Evolutionary conservation across 30 jellyfish, hydroid and myxozoan genomes (phyloP).

Genomic region (Hydractinia echinata): DNA sequence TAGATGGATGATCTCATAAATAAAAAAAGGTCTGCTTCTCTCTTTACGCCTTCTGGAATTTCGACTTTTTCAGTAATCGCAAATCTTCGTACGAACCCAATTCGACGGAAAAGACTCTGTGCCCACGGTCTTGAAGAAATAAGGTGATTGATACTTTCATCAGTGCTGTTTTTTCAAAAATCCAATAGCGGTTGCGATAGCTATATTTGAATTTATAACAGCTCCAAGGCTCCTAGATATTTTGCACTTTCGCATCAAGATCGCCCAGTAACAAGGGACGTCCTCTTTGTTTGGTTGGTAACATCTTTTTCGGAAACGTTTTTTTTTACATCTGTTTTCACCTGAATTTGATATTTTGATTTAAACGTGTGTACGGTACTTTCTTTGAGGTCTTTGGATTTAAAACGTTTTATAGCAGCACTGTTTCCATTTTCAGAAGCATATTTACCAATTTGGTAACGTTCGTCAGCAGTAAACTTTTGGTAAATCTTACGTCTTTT

Average conservation of each 20-base stretch:
- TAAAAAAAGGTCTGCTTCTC: too few species aligned
- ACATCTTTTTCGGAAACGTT: background rate
- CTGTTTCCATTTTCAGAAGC: constrained; percentile 13
- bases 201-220: background rate
- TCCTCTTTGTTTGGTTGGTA: background rate
- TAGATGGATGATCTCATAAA: background rate
- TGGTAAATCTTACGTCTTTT: background rate
- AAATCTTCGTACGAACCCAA: too few species aligned
- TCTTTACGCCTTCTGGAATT: background rate
- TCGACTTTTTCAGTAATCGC: background rate
- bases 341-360: too few species aligned
- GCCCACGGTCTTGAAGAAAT: constrained; percentile 13
- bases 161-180: constrained; percentile 13
- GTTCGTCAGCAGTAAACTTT: constrained; percentile 16
- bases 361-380: too few species aligned
- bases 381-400: background rate
- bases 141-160: constrained; percentile 22
- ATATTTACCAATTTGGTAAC: background rate
- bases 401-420: constrained; percentile 20
- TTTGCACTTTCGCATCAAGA: background rate
- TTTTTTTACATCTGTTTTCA: background rate
- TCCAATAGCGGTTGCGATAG: constrained; percentile 29
- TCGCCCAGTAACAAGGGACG: background rate
- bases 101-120: constrained; percentile 13
- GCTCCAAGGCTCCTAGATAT: background rate